A percentile compares a stretch with the other conserved stretches of the same genome.
These are phyloP conservation scores for Mycalesis mineus DNA, from an alignment of 2,888 invertebrate species.

Conservation along the genomic window DNA sequence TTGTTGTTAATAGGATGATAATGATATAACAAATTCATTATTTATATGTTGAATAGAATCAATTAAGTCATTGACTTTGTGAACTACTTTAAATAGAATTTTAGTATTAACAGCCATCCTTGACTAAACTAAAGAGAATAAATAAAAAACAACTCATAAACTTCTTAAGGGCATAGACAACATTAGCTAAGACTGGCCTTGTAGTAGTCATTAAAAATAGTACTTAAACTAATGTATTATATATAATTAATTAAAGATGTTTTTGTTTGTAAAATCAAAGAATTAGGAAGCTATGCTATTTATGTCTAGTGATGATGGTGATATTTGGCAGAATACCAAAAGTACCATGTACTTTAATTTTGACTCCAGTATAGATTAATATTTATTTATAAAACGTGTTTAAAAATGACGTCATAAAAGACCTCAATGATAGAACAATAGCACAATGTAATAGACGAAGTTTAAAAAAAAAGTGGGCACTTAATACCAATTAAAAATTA, in stretches of 20 bases:
- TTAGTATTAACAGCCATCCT: too few species aligned
- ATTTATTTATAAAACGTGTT: constrained; percentile 15
- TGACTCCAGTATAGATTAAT: constrained; percentile 11
- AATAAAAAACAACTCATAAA: too few species aligned
- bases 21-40: too few species aligned
- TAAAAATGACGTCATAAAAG: constrained; percentile 20
- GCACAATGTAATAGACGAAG: constrained; percentile 12
- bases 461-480: constrained; percentile 10
- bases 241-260: neutral
- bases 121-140: too few species aligned
- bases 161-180: too few species aligned
- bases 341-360: constrained; percentile 37
- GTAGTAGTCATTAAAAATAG: too few species aligned
- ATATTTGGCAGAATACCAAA: constrained; percentile 46
- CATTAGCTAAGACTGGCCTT: too few species aligned
- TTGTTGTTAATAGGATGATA: too few species aligned
- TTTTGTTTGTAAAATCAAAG: constrained; percentile 1
- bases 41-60: too few species aligned
- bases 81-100: too few species aligned
- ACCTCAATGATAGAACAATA: constrained; percentile 16
- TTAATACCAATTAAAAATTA: neutral
- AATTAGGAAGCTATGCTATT: constrained; percentile 26
- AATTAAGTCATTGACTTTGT: too few species aligned
- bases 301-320: constrained; percentile 29
- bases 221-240: too few species aligned